Percentiles rank a stretch among this genome's conserved stretches.
Conservation (phyloP, 1,140 invertebrate genomes). For the Chymomyza costata region DNA sequence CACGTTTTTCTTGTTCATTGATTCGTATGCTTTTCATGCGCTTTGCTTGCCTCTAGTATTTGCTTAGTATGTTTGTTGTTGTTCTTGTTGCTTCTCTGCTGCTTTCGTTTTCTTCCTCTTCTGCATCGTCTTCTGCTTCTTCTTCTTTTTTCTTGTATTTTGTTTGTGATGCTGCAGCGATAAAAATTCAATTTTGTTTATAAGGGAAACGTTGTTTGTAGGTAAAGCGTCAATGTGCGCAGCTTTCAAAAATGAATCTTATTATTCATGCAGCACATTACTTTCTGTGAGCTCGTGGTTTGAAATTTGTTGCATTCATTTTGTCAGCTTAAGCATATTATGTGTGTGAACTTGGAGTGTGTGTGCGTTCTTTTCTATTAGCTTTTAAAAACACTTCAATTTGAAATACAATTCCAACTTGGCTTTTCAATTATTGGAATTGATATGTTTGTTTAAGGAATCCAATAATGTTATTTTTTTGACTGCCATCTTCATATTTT, state of each 20-base stretch:
- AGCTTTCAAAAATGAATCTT: conserved; percentile 25
- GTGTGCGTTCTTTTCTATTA: conserved; percentile 8
- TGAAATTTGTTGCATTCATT: no score
- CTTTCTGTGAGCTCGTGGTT: conserved; percentile 1
- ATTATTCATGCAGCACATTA: conserved; percentile 28
- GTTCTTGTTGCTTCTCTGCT: conserved; percentile 11
- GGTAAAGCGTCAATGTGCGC: neutral
- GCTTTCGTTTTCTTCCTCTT: neutral
- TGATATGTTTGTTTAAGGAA: no score
- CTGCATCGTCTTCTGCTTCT: conserved; percentile 1
- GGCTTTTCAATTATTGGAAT: no score
- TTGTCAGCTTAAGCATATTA: neutral
- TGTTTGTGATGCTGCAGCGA: conserved; percentile 33
- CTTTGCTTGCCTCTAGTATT: conserved; percentile 24
- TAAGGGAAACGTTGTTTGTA: conserved; percentile 23
- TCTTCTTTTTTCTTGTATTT: conserved; percentile 10
- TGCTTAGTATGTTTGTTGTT: conserved; percentile 29
- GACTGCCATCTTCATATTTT: no score
- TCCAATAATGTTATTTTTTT: no score
- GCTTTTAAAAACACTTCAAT: no score
- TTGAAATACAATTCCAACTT: no score
- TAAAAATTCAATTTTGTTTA: conserved; percentile 67
- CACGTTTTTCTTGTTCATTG: conserved; percentile 68
- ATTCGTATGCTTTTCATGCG: conserved; percentile 40
- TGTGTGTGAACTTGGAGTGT: conserved; percentile 8